A percentile compares a stretch with the other conserved stretches of the same genome.
These are phyloP conservation scores for Zaprionus vittiger DNA, from an alignment of 1,140 invertebrate species.

Conservation along the genomic window DNA sequence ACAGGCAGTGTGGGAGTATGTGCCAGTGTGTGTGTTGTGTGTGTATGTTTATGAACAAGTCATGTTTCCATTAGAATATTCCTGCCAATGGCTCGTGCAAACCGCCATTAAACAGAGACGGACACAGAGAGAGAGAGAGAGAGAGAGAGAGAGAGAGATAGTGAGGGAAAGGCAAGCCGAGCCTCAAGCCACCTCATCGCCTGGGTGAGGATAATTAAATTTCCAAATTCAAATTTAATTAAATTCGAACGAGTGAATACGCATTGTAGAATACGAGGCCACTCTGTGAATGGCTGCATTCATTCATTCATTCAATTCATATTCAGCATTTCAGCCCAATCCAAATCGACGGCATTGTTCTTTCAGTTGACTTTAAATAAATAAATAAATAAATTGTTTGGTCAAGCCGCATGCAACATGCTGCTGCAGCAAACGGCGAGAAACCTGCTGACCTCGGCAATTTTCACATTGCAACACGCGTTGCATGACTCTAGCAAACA, in stretches of 20 bases:
- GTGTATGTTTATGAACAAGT: slow-evolving; percentile 17
- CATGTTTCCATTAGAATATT: slow-evolving; percentile 32
- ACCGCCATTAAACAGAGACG: background rate
- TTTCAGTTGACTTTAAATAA: too few species aligned
- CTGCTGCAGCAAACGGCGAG: background rate
- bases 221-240: slow-evolving; percentile 33
- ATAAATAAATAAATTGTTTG: background rate
- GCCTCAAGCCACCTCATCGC: background rate
- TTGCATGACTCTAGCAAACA: background rate
- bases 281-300: background rate
- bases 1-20: background rate
- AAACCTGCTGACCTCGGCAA: slow-evolving; percentile 7
- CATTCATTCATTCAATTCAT: background rate
- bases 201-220: slow-evolving; percentile 25
- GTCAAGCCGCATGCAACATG: slow-evolving; percentile 5
- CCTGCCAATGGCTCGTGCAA: slow-evolving; percentile 4
- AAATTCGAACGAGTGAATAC: slow-evolving; percentile 22
- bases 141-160: background rate
- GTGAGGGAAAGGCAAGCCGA: too few species aligned
- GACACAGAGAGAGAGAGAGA: background rate
- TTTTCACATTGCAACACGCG: background rate
- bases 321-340: background rate
- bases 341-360: background rate
- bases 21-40: background rate
- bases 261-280: slow-evolving; percentile 8